These are phyloP conservation scores for Adrianichthys oophorus DNA, from an alignment of 2,797 vertebrate genomes.

Conservation along the genomic window DNA sequence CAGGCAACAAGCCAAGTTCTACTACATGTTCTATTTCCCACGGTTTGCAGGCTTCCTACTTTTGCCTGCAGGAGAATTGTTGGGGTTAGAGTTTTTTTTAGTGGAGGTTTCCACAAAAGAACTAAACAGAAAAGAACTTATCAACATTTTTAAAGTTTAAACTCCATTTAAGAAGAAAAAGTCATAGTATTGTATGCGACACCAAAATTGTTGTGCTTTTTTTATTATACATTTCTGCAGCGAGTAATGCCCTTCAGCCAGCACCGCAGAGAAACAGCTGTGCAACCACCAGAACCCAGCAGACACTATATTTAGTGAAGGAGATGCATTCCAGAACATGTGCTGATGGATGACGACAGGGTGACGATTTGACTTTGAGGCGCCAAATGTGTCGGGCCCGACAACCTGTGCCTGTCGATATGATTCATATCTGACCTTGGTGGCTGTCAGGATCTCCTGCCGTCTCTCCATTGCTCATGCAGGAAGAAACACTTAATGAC, in stretches of 20 bases:
- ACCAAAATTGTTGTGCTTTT: constrained; percentile 15
- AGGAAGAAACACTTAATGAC: constrained; percentile 23
- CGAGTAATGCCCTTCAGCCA: constrained; percentile 56
- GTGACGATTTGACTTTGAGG: constrained; percentile 73
- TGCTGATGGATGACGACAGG: constrained; percentile 76
- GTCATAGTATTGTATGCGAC: constrained; percentile 36
- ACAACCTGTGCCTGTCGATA: constrained; percentile 56
- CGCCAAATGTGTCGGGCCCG: constrained; percentile 67
- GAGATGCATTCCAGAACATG: constrained; percentile 66
- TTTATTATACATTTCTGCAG: constrained; percentile 29
- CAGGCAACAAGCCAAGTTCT: constrained; percentile 44
- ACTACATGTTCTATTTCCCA: constrained; percentile 48
- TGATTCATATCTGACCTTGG: constrained; percentile 65
- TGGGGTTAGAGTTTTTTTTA: constrained; percentile 22
- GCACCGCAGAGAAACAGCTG: constrained; percentile 51
- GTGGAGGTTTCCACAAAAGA: constrained; percentile 32
- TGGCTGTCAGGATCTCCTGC: constrained; percentile 3
- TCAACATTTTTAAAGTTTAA: constrained; percentile 9
- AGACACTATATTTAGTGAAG: constrained; percentile 73
- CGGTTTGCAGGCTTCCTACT: constrained; percentile 21
- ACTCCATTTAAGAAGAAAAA: constrained; percentile 27
- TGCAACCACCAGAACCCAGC: constrained; percentile 56
- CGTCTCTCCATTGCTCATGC: constrained; percentile 11
- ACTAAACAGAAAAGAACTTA: constrained; percentile 24
- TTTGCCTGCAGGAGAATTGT: constrained; percentile 17